Evolutionary conservation across 2,888 invertebrate species (phyloP).

Genomic region (Caenorhabditis uteleia): DNA sequence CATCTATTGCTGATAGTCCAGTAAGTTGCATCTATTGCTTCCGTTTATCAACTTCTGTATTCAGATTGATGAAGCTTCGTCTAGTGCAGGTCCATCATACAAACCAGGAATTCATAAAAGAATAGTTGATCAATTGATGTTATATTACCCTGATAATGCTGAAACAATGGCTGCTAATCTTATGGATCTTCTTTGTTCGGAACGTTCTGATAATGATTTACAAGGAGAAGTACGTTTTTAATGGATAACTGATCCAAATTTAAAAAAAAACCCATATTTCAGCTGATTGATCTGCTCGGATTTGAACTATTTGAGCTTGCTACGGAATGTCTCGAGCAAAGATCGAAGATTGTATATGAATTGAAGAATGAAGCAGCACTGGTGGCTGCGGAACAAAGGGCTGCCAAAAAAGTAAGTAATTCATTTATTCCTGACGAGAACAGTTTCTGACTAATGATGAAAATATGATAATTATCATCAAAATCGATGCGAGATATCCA

Average conservation of each 20-base stretch:
- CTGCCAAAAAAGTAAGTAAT: constrained; percentile 14
- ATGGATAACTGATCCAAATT: too few relatives aligned
- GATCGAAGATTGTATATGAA: constrained; percentile 68
- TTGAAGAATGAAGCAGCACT: constrained; percentile 21
- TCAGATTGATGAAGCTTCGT: too few relatives aligned
- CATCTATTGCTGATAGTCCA: constrained; percentile 9
- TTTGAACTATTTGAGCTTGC: constrained; percentile 84
- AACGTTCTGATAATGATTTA: constrained; percentile 36
- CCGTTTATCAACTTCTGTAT: too few relatives aligned
- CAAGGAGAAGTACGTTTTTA: constrained; percentile 51
- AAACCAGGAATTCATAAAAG: constrained; percentile 8
- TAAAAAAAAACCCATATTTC: too few relatives aligned
- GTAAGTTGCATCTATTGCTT: not conserved
- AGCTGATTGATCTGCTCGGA: constrained; percentile 88
- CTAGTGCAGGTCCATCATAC: too few relatives aligned
- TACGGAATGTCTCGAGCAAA: constrained; percentile 77
- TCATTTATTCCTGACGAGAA: not conserved
- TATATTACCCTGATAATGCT: too few relatives aligned
- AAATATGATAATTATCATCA: constrained; percentile 24
- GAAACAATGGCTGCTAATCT: constrained; percentile 20
- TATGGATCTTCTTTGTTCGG: constrained; percentile 14
- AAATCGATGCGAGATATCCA: constrained; percentile 29
- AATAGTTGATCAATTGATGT: constrained; percentile 4
- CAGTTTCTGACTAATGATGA: constrained; percentile 23
- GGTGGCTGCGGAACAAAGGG: not conserved